A percentile compares a stretch with the other conserved stretches of the same genome.
Conservation (phyloP, 2,888 invertebrate species). For the Macrophya annulata region DNA sequence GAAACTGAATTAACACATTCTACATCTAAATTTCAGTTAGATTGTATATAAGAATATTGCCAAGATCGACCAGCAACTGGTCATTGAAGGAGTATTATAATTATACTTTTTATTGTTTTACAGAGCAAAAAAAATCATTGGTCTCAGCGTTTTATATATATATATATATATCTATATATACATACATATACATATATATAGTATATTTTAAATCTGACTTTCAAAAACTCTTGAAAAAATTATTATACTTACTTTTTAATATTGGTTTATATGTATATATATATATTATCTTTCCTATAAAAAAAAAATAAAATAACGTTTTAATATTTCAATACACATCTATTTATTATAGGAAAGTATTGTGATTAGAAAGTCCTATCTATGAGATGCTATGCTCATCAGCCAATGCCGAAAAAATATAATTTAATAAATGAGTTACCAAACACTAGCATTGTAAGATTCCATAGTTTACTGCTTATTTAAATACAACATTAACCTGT, state of each 20-base stretch:
- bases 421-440: neutral
- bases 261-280: neutral
- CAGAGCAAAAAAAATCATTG: neutral
- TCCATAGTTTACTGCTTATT: constrained; percentile 27
- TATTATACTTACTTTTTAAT: neutral
- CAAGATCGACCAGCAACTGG: neutral
- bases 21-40: neutral
- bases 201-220: constrained; percentile 7
- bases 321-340: neutral
- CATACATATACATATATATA: neutral
- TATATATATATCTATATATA: too few species aligned
- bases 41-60: neutral
- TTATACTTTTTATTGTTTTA: constrained; percentile 28
- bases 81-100: neutral
- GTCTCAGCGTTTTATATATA: neutral
- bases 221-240: neutral
- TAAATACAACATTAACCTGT: constrained; percentile 36
- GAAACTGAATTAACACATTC: constrained; percentile 21
- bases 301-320: neutral
- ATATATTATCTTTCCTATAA: neutral
- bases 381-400: neutral
- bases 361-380: neutral
- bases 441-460: constrained; percentile 17
- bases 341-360: constrained; percentile 2
- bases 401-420: neutral